Evolutionary conservation across 2,888 invertebrate species (phyloP).

Genomic region (Lasioglossum morio): DNA sequence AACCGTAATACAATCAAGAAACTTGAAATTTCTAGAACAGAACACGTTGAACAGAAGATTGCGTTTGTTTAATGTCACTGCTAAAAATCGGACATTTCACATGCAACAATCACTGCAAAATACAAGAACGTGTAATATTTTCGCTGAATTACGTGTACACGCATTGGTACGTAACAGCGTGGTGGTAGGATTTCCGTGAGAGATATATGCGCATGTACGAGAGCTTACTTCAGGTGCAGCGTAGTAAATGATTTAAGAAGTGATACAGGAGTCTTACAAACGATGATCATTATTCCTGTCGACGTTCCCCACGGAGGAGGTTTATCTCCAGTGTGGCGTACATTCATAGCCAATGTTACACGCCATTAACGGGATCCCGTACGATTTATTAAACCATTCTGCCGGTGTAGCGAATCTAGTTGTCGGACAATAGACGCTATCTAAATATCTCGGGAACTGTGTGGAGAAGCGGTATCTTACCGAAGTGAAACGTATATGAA

Average conservation of each 20-base stretch:
- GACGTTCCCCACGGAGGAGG: conserved; percentile 5
- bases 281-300: conserved; percentile 32
- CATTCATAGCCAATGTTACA: conserved; percentile 9
- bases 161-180: background rate
- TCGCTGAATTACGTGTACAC: background rate
- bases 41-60: no score
- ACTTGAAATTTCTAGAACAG: no score
- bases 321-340: background rate
- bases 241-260: conserved; percentile 19
- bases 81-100: no score
- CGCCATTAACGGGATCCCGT: background rate
- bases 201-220: background rate
- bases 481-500: background rate
- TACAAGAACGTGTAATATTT: no score
- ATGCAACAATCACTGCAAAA: no score
- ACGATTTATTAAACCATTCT: conserved; percentile 10
- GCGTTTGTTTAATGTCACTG: no score
- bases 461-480: background rate
- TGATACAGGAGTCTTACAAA: conserved; percentile 16
- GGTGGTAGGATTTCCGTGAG: background rate
- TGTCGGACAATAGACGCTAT: background rate
- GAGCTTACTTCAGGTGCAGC: background rate
- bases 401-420: background rate
- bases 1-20: no score
- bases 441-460: background rate